These are phyloP conservation scores for Cheracebus regulus DNA, from an alignment of 2,797 vertebrate species.

Conservation along the genomic window DNA sequence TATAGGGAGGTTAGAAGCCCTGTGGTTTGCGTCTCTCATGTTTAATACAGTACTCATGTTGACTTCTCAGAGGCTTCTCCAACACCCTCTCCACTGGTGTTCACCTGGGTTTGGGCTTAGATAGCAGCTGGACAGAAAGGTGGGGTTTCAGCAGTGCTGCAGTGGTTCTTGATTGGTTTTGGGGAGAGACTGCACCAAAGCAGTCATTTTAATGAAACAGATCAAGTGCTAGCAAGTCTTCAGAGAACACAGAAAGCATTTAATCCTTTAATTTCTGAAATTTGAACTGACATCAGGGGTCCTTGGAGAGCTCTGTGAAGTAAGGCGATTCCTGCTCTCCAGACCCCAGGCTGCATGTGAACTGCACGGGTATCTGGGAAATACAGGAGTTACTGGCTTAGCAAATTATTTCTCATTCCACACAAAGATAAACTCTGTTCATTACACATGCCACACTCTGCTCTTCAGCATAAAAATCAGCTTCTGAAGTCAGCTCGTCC, in stretches of 20 bases:
- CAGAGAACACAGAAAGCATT: constrained; percentile 3
- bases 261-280: constrained; percentile 64
- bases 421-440: constrained; percentile 50
- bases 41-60: accelerated
- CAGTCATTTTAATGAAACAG: constrained; percentile 31
- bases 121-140: not conserved
- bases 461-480: constrained; percentile 40
- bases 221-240: not conserved
- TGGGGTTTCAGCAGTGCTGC: not conserved
- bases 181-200: not conserved
- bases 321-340: not conserved
- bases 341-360: not conserved
- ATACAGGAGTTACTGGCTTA: not conserved
- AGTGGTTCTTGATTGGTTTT: not conserved
- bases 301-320: constrained; percentile 30
- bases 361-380: not conserved
- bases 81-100: not conserved
- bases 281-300: not conserved
- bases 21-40: accelerated
- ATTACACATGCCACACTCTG: constrained; percentile 18
- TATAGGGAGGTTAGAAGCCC: accelerated
- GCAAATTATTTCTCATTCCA: constrained; percentile 46
- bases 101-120: not conserved
- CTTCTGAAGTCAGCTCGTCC: constrained; percentile 43
- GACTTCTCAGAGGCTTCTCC: not conserved